Evolutionary conservation across 1,140 invertebrate genomes (phyloP).

Genomic region (Drosophila sturtevanti): DNA sequence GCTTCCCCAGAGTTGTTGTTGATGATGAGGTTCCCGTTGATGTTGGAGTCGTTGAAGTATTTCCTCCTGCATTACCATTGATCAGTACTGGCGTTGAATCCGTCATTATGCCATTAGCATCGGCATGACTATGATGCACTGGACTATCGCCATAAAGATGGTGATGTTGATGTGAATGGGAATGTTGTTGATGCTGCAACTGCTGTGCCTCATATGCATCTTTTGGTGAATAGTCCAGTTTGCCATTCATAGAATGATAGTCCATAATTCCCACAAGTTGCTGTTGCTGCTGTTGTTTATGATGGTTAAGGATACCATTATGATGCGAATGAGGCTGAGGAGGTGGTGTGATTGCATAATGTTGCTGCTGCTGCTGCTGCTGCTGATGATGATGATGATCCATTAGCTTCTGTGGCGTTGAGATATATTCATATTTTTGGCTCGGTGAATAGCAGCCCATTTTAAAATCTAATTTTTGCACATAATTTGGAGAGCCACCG

Average conservation of each 20-base stretch:
- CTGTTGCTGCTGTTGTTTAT: constrained; percentile 50
- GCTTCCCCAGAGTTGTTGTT: constrained; percentile 21
- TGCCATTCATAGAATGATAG: constrained; percentile 71
- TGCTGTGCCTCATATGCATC: constrained; percentile 71
- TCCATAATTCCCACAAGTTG: constrained; percentile 70
- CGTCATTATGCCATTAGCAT: constrained; percentile 54
- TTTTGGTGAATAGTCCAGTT: constrained; percentile 77
- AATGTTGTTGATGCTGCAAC: constrained; percentile 41
- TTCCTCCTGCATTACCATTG: constrained; percentile 30
- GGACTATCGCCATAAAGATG: constrained; percentile 72
- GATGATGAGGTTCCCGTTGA: constrained; percentile 19
- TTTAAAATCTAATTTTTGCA: constrained; percentile 74
- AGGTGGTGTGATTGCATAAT: constrained; percentile 65
- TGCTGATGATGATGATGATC: constrained; percentile 59
- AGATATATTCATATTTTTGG: constrained; percentile 81
- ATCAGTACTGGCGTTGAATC: constrained; percentile 45
- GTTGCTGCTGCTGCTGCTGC: constrained; percentile 66
- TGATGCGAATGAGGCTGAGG: constrained; percentile 56
- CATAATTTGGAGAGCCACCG: constrained; percentile 77
- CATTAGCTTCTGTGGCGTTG: constrained; percentile 64
- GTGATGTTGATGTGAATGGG: constrained; percentile 27
- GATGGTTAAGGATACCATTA: constrained; percentile 70
- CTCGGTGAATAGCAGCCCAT: constrained; percentile 80
- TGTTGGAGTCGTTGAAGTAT: background rate
- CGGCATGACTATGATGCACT: constrained; percentile 52